Conservation (phyloP, 2,797 vertebrate species). For the Sylvilagus floridanus region DNA sequence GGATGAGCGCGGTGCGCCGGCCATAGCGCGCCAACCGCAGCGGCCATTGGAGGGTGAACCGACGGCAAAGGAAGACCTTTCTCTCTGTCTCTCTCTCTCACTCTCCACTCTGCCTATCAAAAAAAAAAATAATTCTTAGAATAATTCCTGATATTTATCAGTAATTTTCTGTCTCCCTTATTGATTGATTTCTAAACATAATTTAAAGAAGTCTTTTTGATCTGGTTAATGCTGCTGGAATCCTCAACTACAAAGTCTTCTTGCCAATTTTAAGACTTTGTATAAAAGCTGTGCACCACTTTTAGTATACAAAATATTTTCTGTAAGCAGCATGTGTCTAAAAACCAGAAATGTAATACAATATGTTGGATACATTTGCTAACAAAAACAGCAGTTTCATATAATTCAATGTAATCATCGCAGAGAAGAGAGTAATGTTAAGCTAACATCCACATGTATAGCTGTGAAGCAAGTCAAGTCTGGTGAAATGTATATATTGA, state of each 20-base stretch:
- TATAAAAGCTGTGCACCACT: neutral
- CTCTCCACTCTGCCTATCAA: no score
- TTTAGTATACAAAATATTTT: neutral
- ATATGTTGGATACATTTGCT: slow-evolving; percentile 20
- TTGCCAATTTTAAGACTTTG: neutral
- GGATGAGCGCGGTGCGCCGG: no score
- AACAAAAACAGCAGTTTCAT: slow-evolving; percentile 10
- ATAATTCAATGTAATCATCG: neutral
- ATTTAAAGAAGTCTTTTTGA: slow-evolving; percentile 30
- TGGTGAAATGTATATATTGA: slow-evolving; percentile 20
- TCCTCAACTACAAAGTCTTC: neutral
- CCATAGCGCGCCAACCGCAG: no score
- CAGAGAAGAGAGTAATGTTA: neutral
- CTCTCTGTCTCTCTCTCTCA: no score
- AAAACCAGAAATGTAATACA: slow-evolving; percentile 30
- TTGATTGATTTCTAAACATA: neutral
- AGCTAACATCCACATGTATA: neutral
- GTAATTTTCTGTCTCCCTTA: slow-evolving; percentile 4
- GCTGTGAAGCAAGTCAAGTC: slow-evolving; percentile 8
- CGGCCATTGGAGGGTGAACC: no score
- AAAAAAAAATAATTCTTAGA: neutral
- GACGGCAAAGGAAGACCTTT: no score
- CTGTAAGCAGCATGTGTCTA: neutral
- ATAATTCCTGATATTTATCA: neutral
- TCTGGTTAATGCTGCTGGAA: neutral